These are phyloP conservation scores for Podabrus alpinus DNA, from an alignment of 2,888 invertebrate genomes.

Conservation along the genomic window DNA sequence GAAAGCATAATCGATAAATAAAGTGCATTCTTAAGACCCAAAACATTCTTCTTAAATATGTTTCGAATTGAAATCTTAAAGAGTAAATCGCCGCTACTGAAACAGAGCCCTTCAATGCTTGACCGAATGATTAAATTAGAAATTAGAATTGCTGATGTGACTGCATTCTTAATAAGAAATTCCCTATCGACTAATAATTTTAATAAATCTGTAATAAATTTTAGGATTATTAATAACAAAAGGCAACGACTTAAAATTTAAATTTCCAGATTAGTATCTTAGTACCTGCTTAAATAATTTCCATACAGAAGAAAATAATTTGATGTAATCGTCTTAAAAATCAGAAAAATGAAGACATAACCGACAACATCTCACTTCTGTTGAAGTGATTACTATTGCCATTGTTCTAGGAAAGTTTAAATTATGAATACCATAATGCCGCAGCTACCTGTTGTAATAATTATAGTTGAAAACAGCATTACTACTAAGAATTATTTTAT, in stretches of 20 bases:
- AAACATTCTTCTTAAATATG: no score
- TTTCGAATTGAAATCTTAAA: no score
- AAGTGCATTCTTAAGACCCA: no score
- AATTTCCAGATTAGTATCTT: not conserved
- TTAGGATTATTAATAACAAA: not conserved
- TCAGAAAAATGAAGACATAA: constrained; percentile 6
- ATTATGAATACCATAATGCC: constrained; percentile 11
- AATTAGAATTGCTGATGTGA: not conserved
- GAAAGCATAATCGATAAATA: no score
- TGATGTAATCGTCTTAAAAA: constrained; percentile 7
- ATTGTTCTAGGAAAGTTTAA: constrained; percentile 20
- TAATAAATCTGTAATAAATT: not conserved
- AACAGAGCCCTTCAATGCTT: no score
- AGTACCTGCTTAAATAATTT: not conserved
- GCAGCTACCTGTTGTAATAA: constrained; percentile 18
- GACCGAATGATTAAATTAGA: not conserved
- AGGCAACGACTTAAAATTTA: not conserved
- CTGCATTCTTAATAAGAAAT: not conserved
- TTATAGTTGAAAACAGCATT: constrained; percentile 3
- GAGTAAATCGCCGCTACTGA: no score
- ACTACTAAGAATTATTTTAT: not conserved
- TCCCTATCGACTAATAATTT: not conserved
- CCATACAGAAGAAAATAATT: constrained; percentile 4
- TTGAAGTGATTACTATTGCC: constrained; percentile 1
- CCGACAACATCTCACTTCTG: constrained; percentile 23